These are phyloP conservation scores for Cottus gobio DNA, from an alignment of 2,113 vertebrate species.

Conservation along the genomic window DNA sequence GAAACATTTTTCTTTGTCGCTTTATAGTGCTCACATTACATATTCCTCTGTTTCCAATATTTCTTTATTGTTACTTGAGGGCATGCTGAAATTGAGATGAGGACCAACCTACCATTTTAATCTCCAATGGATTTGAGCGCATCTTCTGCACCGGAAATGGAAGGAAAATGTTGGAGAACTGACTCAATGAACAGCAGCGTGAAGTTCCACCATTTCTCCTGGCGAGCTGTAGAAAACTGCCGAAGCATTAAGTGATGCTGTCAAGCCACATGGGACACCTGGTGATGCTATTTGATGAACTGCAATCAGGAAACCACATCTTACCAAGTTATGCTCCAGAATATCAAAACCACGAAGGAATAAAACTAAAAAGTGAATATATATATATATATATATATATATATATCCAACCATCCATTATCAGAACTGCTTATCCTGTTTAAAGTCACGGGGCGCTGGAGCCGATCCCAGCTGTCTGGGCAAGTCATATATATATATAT, in stretches of 20 bases:
- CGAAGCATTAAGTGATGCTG: slow-evolving; percentile 34
- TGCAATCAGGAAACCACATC: slow-evolving; percentile 53
- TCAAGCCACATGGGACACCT: slow-evolving; percentile 24
- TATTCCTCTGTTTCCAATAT: slow-evolving; percentile 60
- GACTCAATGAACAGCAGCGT: slow-evolving; percentile 18
- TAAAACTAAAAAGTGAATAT: neutral
- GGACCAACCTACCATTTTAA: slow-evolving; percentile 29
- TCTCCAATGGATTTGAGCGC: slow-evolving; percentile 1
- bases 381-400: neutral
- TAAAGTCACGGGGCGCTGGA: too few relatives aligned
- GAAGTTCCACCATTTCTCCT: slow-evolving; percentile 28
- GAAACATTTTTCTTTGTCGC: slow-evolving; percentile 60
- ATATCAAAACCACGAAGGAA: slow-evolving; percentile 29
- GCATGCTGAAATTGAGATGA: slow-evolving; percentile 55
- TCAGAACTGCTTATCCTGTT: too few relatives aligned
- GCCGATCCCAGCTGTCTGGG: too few relatives aligned
- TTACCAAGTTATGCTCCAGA: slow-evolving; percentile 29
- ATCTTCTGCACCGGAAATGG: slow-evolving; percentile 28
- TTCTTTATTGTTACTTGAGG: slow-evolving; percentile 62
- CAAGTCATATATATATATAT: neutral
- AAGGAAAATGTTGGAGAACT: slow-evolving; percentile 19
- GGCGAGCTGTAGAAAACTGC: slow-evolving; percentile 18
- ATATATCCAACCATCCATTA: too few relatives aligned
- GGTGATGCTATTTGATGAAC: slow-evolving; percentile 61
- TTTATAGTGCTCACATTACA: slow-evolving; percentile 57